Percentiles rank a stretch among this genome's conserved stretches.
These are phyloP conservation scores for Drosophila virilis DNA, from an alignment of 1,140 invertebrate species.

Conservation along the genomic window DNA sequence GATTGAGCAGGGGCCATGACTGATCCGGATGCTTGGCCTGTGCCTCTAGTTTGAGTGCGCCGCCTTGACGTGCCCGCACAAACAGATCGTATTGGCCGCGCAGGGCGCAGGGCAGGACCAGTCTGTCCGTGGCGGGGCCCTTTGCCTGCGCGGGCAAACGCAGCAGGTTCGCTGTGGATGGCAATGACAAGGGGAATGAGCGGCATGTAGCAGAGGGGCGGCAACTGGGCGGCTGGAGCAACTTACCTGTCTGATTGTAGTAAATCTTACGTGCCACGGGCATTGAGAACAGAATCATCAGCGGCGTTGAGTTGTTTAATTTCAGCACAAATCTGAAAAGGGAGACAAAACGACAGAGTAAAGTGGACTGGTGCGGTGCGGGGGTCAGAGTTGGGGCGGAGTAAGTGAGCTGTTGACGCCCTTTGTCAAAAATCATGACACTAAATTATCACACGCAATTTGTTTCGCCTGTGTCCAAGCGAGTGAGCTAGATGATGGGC, in stretches of 20 bases:
- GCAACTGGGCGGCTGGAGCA: background rate
- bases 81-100: conserved; percentile 80
- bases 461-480: conserved; percentile 50
- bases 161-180: conserved; percentile 64
- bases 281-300: conserved; percentile 77
- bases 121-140: conserved; percentile 43
- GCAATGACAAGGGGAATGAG: conserved; percentile 19
- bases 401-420: conserved; percentile 73
- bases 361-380: background rate
- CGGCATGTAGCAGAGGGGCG: background rate
- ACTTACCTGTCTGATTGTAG: conserved; percentile 83
- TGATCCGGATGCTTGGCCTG: conserved; percentile 72
- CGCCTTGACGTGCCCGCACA: conserved; percentile 65
- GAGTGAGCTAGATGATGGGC: too few species aligned
- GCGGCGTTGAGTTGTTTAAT: conserved; percentile 75
- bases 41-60: conserved; percentile 73
- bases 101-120: conserved; percentile 78
- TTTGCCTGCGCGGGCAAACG: conserved; percentile 54
- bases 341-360: conserved; percentile 12
- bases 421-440: conserved; percentile 80
- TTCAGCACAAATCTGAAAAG: conserved; percentile 76
- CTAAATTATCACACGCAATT: conserved; percentile 78
- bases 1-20: conserved; percentile 74
- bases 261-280: conserved; percentile 77
- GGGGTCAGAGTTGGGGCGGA: conserved; percentile 30